Evolutionary conservation across 2,797 vertebrate species (phyloP).

Genomic region (Loriculus beryllinus): DNA sequence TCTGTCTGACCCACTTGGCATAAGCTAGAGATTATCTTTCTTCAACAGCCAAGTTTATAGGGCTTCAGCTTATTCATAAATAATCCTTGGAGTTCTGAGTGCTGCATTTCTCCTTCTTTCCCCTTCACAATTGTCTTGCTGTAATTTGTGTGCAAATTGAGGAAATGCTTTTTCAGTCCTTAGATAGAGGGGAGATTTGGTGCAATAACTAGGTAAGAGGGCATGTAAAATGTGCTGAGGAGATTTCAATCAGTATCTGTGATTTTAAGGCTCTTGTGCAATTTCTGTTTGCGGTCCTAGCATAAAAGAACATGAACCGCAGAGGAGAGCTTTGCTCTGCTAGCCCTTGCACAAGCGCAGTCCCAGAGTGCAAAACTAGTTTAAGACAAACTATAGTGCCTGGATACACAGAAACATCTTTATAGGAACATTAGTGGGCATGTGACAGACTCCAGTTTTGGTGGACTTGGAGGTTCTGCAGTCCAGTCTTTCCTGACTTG

Average conservation of each 20-base stretch:
- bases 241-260: neutral
- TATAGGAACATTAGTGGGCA: neutral
- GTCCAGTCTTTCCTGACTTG: neutral
- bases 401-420: neutral
- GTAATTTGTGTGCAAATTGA: neutral
- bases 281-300: neutral
- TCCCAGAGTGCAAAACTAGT: neutral
- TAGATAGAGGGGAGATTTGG: neutral
- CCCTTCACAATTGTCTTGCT: neutral
- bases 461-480: neutral
- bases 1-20: slow-evolving; percentile 71
- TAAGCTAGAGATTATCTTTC: slow-evolving; percentile 46
- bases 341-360: neutral
- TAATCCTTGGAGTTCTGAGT: slow-evolving; percentile 17
- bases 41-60: slow-evolving; percentile 39
- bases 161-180: neutral
- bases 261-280: neutral
- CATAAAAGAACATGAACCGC: neutral
- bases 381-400: neutral
- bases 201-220: neutral
- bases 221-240: neutral
- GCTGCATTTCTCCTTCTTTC: neutral
- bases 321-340: neutral
- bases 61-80: slow-evolving; percentile 32
- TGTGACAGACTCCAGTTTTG: neutral